Base-by-base conservation (phyloP, 1,140 invertebrate genomes). In the Dysdera silvatica region DNA sequence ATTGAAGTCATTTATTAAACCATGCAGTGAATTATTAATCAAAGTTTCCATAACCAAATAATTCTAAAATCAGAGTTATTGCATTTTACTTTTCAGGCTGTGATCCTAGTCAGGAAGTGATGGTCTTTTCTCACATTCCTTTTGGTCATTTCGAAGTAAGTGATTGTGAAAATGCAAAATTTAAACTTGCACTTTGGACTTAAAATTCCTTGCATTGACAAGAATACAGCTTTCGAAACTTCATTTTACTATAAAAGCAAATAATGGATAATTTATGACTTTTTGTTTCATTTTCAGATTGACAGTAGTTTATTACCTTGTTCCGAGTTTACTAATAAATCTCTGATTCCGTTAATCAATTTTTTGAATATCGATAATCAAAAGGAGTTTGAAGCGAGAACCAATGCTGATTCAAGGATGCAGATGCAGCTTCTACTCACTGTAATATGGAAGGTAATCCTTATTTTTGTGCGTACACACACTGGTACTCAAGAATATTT, bases 91-190 rank as follows among this genome's bases (percentile, higher is more conserved):
- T 52, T 43, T 45, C 28, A 45, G 31, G n/a, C 33, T 57, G 61
- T 64, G 10, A n/a, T n/a, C 58, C 61, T 58, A 64, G 61, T 64
- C 61, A 61, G 41, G 28, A 56, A 49, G 37, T 55, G 5, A 59
- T 49, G 37, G 59, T 63, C 8, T 59, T 67, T 32, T 67, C 65
- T 32, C 59, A 67, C 40, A 53, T 67, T 61, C 59, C 65, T 31
- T 48, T 67, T 63, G 65, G 59, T 29, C 41, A 59, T 53, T 45
- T 60, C n/a, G 63, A 65, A 55, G 63, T 65, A 65, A 60, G 57
- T 60, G 1, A 20, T 23, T 61, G 12, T 35, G 12, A 24, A 10
- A 47, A 18, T 47, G n/a, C n/a, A n/a, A 37, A 14, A 14, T 37
- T 37, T 37, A 2, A 37, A 14, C n/a, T 37, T n/a, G n/a, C 24